A percentile compares a stretch with the other conserved stretches of the same genome.
Conservation (phyloP, 2,797 vertebrate genomes). For the Fringilla coelebs region DNA sequence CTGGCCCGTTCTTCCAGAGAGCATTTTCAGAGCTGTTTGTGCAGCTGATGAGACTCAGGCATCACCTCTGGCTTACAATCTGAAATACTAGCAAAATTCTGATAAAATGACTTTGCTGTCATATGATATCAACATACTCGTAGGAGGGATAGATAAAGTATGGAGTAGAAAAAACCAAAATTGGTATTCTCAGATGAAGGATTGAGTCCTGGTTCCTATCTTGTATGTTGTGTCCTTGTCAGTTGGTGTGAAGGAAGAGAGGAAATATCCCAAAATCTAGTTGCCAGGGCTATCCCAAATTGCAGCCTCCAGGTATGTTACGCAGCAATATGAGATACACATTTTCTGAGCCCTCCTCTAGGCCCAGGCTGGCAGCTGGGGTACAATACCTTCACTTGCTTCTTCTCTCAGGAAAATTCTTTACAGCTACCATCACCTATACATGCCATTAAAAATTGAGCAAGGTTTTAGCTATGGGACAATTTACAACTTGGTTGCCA, state of each 20-base stretch:
- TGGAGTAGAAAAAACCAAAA: not conserved
- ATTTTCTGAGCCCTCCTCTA: not conserved
- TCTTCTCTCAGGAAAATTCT: not conserved
- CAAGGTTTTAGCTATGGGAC: not conserved
- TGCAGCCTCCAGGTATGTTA: not conserved
- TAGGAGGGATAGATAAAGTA: not conserved
- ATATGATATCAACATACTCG: not conserved
- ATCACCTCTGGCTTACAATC: not conserved
- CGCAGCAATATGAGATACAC: rapidly evolving
- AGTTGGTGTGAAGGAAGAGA: not conserved
- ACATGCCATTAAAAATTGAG: not conserved
- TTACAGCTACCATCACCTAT: not conserved
- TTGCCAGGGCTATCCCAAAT: not conserved
- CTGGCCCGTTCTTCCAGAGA: not conserved
- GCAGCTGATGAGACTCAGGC: not conserved
- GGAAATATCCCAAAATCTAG: not conserved
- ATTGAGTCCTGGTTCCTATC: not conserved
- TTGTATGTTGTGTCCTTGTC: not conserved
- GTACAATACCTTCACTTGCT: not conserved
- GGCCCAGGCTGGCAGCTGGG: not conserved
- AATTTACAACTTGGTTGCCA: not conserved
- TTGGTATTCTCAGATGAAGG: not conserved
- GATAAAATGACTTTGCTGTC: not conserved
- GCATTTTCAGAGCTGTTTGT: not conserved
- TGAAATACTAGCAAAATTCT: not conserved